Evolutionary conservation across 2,113 vertebrate species (phyloP).

Genomic region (Gorsachius goisagi): DNA sequence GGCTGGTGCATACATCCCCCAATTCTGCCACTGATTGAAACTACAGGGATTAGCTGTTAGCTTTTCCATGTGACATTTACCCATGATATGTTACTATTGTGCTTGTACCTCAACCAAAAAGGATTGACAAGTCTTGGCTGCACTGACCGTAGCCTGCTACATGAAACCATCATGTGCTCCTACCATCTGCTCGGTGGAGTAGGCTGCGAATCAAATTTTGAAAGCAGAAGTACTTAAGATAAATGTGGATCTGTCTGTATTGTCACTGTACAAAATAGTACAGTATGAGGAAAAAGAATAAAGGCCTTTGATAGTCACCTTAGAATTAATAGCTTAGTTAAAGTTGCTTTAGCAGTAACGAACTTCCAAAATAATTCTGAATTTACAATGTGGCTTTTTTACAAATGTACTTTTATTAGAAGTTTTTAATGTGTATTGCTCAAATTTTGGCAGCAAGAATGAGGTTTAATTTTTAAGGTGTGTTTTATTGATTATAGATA

Average conservation of each 20-base stretch:
- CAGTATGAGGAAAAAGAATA: neutral
- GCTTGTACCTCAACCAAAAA: conserved; percentile 8
- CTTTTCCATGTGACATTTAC: neutral
- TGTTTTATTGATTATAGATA: neutral
- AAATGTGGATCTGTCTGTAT: neutral
- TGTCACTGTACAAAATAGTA: neutral
- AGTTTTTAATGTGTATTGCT: neutral
- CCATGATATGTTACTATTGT: neutral
- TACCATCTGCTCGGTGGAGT: conserved; percentile 1
- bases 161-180: neutral
- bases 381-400: neutral
- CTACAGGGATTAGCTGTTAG: neutral
- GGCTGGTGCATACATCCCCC: neutral
- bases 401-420: neutral
- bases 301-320: neutral
- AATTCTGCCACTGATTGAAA: neutral
- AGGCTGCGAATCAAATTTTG: conserved; percentile 8
- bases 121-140: neutral
- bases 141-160: neutral
- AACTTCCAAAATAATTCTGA: neutral
- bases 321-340: neutral
- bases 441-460: neutral
- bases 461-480: neutral
- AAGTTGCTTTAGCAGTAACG: neutral
- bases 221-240: conserved; percentile 29